These are phyloP conservation scores for Epistrophe grossulariae DNA, from an alignment of 2,888 invertebrate genomes.

Conservation along the genomic window DNA sequence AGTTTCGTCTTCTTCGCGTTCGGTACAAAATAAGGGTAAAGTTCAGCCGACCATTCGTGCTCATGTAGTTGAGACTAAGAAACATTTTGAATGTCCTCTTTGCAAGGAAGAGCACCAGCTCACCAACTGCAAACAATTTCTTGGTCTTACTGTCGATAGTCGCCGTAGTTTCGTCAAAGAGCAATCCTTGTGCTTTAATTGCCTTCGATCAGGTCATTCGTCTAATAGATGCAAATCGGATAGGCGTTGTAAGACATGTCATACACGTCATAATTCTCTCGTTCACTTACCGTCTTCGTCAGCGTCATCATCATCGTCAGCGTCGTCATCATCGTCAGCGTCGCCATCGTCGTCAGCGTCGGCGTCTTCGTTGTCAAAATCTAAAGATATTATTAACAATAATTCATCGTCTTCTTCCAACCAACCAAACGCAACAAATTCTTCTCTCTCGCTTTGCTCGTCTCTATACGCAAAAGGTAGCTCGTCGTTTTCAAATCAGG, in stretches of 20 bases:
- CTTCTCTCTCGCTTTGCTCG: no score
- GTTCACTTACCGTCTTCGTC: background rate
- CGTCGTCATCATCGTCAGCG: no score
- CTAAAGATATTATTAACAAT: background rate
- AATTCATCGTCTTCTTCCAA: constrained; percentile 11
- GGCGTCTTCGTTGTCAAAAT: background rate
- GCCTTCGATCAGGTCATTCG: constrained; percentile 9
- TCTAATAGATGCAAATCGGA: constrained; percentile 10
- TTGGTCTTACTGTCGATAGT: no score
- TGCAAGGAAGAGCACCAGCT: no score
- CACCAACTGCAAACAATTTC: no score
- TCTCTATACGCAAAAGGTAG: background rate
- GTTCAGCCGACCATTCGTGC: no score
- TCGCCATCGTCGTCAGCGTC: no score
- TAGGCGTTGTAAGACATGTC: constrained; percentile 8
- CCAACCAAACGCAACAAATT: background rate
- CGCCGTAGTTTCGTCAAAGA: constrained; percentile 20
- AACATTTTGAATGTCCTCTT: no score
- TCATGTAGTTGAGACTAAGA: no score
- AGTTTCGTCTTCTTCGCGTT: no score
- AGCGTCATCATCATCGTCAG: no score
- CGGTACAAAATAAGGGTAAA: no score
- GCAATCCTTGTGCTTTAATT: constrained; percentile 19
- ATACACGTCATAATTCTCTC: constrained; percentile 18
- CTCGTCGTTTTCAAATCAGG: background rate